Conservation (phyloP, 2,113 vertebrate genomes). For the Sitta europaea region DNA sequence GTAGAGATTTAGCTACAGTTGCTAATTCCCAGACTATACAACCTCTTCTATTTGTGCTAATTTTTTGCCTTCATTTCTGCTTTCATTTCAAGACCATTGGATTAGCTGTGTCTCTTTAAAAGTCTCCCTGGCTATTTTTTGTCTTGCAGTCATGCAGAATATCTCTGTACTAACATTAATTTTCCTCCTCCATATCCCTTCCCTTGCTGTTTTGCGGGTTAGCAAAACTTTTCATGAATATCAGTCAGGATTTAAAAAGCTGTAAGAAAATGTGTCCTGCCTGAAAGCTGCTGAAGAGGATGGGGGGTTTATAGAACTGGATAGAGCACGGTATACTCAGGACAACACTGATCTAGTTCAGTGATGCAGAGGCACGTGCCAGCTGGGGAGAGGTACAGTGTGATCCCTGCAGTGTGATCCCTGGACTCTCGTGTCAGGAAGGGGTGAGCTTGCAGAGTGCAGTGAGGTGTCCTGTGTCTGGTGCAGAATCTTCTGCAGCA, state of each 20-base stretch:
- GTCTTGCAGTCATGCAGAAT: neutral
- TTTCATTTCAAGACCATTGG: neutral
- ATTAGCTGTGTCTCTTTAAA: neutral
- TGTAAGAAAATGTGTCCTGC: neutral
- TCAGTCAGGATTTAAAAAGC: neutral
- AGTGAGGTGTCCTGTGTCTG: neutral
- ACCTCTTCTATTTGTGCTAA: neutral
- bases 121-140: neutral
- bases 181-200: neutral
- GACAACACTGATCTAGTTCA: neutral
- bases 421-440: rapidly evolving
- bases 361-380: rapidly evolving
- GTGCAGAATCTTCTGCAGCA: neutral
- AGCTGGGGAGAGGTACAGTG: neutral
- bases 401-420: neutral
- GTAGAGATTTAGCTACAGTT: neutral
- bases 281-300: neutral
- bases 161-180: neutral
- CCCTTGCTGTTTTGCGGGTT: neutral
- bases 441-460: neutral
- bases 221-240: neutral
- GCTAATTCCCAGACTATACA: neutral
- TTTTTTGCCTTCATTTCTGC: neutral
- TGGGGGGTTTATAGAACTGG: neutral
- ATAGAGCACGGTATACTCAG: rapidly evolving